A percentile compares a stretch with the other conserved stretches of the same genome.
Conservation (phyloP, 2,113 vertebrate species). For the Sceloporus tristichus region DNA sequence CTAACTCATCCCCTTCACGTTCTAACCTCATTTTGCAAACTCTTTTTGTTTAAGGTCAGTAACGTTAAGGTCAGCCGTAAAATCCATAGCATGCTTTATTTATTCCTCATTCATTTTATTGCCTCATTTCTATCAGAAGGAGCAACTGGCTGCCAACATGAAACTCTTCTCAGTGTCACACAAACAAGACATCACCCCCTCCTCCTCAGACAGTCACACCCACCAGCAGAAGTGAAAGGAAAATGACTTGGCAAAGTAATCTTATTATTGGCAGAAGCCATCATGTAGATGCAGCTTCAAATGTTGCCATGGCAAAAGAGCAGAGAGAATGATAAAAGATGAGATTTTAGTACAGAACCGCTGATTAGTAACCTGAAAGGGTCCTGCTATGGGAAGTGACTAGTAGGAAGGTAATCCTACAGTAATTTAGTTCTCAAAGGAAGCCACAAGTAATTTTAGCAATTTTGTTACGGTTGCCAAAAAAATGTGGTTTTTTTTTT, state of each 20-base stretch:
- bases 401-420: background rate
- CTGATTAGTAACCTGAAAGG: background rate
- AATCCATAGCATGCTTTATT: slow-evolving; percentile 5
- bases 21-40: background rate
- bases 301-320: slow-evolving; percentile 13
- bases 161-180: background rate
- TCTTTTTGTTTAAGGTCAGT: slow-evolving; percentile 14
- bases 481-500: too few relatives aligned
- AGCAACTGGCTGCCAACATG: background rate
- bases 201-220: background rate
- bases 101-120: background rate
- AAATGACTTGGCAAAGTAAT: background rate
- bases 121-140: too few relatives aligned
- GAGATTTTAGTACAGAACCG: background rate
- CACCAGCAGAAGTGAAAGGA: background rate
- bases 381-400: background rate
- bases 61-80: slow-evolving; percentile 9
- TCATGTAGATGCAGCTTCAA: background rate
- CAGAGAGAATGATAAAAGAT: background rate
- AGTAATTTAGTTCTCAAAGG: too few relatives aligned
- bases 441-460: too few relatives aligned
- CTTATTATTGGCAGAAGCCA: background rate
- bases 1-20: background rate
- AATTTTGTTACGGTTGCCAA: too few relatives aligned
- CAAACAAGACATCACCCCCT: background rate